Percentiles rank a stretch among this genome's conserved stretches.
Conservation (phyloP, 2,113 vertebrate species). For the Camelus bactrianus region DNA sequence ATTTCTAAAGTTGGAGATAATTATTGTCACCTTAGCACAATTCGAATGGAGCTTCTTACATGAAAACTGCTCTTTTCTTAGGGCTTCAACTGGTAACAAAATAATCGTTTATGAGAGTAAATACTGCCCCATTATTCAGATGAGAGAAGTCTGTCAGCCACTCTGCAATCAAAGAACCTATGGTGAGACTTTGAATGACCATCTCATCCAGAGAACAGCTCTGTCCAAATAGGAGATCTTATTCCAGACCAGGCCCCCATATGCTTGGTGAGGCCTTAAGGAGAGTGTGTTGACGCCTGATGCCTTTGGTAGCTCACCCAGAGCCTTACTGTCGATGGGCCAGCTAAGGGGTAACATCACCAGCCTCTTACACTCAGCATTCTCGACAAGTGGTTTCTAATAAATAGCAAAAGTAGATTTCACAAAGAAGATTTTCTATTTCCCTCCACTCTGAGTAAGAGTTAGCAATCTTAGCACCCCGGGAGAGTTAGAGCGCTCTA, state of each 20-base stretch:
- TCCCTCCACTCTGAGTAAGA: background rate
- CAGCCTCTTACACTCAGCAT: background rate
- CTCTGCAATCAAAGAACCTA: background rate
- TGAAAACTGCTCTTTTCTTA: constrained; percentile 52
- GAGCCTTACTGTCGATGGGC: background rate
- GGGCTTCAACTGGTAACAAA: constrained; percentile 58
- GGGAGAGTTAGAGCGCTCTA: background rate
- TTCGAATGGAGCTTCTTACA: constrained; percentile 43
- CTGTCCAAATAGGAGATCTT: background rate
- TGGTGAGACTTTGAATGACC: background rate
- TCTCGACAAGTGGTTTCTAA: background rate
- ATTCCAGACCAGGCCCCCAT: background rate
- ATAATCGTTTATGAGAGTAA: constrained; percentile 29
- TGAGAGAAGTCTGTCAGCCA: background rate
- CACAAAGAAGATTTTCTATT: background rate
- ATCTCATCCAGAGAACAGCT: background rate
- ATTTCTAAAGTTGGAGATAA: constrained; percentile 73
- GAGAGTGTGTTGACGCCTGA: background rate
- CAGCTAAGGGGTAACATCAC: background rate
- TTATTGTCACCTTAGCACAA: constrained; percentile 73
- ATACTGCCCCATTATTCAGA: constrained; percentile 3
- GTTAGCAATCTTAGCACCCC: background rate
- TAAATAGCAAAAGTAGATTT: background rate
- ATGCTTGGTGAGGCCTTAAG: background rate
- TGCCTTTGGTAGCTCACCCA: background rate